Percentiles rank a stretch among this genome's conserved stretches.
Conservation (phyloP, 35 echinoderm and acorn worm genomes). For the Amphiura filiformis region DNA sequence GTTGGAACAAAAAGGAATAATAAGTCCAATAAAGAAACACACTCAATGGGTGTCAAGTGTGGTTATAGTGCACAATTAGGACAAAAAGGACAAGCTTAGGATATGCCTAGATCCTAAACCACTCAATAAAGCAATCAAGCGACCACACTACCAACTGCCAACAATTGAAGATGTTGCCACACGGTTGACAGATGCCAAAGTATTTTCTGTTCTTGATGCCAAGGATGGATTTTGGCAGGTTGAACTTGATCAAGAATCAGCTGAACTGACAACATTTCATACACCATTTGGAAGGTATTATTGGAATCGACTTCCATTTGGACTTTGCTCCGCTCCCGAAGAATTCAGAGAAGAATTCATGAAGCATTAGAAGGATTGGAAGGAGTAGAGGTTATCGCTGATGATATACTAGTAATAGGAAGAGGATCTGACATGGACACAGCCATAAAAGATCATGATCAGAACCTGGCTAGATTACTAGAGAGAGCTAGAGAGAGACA, state of each 20-base stretch:
- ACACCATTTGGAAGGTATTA: background rate
- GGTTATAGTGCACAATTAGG: too few relatives aligned
- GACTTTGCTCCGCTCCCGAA: background rate
- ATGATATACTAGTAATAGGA: background rate
- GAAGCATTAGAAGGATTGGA: background rate
- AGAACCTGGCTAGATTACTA: background rate
- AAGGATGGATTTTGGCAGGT: background rate
- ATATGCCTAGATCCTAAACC: constrained; percentile 62
- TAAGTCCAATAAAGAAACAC: too few relatives aligned
- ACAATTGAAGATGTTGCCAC: background rate
- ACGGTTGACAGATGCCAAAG: background rate
- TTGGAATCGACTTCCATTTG: background rate
- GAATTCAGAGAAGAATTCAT: background rate
- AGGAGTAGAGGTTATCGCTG: background rate
- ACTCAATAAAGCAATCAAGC: constrained; percentile 60
- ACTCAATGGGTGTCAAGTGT: too few relatives aligned
- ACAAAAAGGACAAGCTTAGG: constrained; percentile 54
- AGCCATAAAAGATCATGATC: background rate
- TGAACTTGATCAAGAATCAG: background rate
- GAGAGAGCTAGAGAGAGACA: background rate
- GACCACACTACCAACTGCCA: constrained; percentile 49
- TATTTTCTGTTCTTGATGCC: background rate
- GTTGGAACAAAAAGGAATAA: too few relatives aligned
- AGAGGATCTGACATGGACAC: background rate
- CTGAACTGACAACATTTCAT: background rate